Percentiles rank a stretch among this genome's conserved stretches.
These are phyloP conservation scores for Takifugu bimaculatus DNA, from an alignment of 2,113 vertebrate species.

Conservation along the genomic window DNA sequence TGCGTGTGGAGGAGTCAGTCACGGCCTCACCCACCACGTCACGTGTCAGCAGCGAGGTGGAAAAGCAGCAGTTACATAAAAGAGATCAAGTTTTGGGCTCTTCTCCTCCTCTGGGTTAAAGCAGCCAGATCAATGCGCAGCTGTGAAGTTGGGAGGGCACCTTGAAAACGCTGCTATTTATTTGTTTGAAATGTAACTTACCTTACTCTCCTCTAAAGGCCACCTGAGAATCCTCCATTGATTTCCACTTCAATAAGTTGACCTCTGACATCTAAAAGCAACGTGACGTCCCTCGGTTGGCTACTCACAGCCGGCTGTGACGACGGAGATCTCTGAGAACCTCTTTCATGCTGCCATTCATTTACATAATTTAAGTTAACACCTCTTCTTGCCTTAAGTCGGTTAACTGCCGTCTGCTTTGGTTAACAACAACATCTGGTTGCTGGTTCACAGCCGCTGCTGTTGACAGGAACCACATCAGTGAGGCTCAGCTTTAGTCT, in stretches of 20 bases:
- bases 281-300: constrained; percentile 44
- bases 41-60: constrained; percentile 53
- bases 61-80: constrained; percentile 58
- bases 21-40: constrained; percentile 16
- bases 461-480: too few relatives aligned
- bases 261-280: constrained; percentile 51
- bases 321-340: constrained; percentile 19
- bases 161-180: constrained; percentile 70
- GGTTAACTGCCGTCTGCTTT: constrained; percentile 22
- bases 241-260: constrained; percentile 67
- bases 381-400: constrained; percentile 7
- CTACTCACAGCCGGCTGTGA: constrained; percentile 42
- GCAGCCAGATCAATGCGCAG: constrained; percentile 61
- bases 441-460: too few relatives aligned
- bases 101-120: constrained; percentile 62
- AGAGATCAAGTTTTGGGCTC: constrained; percentile 37
- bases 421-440: not conserved
- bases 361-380: constrained; percentile 37
- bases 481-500: too few relatives aligned
- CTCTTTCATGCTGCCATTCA: constrained; percentile 27
- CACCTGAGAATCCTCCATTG: constrained; percentile 55
- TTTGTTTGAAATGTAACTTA: constrained; percentile 70
- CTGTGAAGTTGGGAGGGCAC: constrained; percentile 71
- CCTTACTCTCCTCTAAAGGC: constrained; percentile 58
- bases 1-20: constrained; percentile 35